Percentiles rank a stretch among this genome's conserved stretches.
Conservation (phyloP, 1,140 invertebrate genomes). For the Drosophila takahashii region DNA sequence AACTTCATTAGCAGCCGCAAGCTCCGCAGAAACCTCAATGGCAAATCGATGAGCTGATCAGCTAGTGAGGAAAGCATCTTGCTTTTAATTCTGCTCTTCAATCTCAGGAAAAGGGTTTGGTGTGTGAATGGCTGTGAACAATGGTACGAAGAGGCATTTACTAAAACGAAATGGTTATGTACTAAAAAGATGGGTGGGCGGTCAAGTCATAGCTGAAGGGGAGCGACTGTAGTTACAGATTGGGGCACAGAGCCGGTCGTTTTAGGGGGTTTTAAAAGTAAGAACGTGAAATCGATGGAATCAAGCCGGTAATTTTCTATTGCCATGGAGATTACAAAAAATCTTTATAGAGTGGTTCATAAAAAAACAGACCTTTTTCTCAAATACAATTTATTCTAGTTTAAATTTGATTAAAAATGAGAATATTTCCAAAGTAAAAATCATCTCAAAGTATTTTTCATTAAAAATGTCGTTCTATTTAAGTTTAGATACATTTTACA, state of each 20-base stretch:
- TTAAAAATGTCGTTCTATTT: no score
- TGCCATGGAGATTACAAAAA: no score
- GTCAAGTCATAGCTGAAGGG: background rate
- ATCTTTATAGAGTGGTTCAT: no score
- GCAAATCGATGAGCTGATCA: conserved; percentile 15
- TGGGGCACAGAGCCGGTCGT: background rate
- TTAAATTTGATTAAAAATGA: no score
- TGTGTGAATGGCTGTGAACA: conserved; percentile 22
- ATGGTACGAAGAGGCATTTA: conserved; percentile 41
- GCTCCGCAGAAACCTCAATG: background rate
- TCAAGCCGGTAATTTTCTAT: no score
- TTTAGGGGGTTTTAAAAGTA: background rate
- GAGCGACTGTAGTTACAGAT: conserved; percentile 44
- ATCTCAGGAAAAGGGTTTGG: conserved; percentile 26
- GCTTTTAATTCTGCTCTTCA: conserved; percentile 20
- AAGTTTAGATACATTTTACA: no score
- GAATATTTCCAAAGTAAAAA: no score
- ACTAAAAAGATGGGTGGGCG: conserved; percentile 19
- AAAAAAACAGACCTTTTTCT: no score
- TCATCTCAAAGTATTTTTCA: no score
- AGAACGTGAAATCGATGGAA: no score
- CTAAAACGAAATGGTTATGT: conserved; percentile 38
- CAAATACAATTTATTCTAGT: no score
- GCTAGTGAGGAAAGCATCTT: conserved; percentile 21
- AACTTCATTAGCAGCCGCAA: conserved; percentile 66